phyloP scores from a whole-genome alignment of 2,888 invertebrate genomes.

The Caenorhabditis doughertyi region DNA sequence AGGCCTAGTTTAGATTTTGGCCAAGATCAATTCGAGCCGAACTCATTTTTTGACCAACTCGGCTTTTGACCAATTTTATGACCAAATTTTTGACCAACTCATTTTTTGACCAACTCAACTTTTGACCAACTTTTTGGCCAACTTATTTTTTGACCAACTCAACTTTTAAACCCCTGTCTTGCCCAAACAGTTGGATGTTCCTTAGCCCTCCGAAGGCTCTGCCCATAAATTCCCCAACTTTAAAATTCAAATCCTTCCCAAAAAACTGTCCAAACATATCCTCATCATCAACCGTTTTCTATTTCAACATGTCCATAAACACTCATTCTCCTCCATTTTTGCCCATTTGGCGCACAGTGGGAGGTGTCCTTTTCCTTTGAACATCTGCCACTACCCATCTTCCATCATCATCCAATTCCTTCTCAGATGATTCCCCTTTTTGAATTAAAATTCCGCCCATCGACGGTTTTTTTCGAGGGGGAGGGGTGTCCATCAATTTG shows the following conservation, averaged over 20 bases:
- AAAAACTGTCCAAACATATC: slow-evolving; percentile 3
- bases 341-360: slow-evolving; percentile 34
- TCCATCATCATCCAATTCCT: slow-evolving; percentile 3
- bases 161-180: too few species aligned
- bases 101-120: too few species aligned
- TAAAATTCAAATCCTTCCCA: background rate
- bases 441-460: slow-evolving; percentile 26
- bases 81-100: too few species aligned
- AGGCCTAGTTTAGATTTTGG: too few species aligned
- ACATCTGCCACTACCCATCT: slow-evolving; percentile 33
- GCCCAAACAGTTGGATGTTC: too few species aligned
- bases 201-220: too few species aligned
- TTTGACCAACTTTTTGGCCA: too few species aligned
- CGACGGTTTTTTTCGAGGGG: background rate
- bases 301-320: background rate
- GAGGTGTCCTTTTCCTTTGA: slow-evolving; percentile 47
- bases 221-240: background rate
- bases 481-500: slow-evolving; percentile 35
- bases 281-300: background rate
- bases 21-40: too few species aligned
- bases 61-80: too few species aligned
- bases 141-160: too few species aligned
- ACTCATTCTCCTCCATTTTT: slow-evolving; percentile 1
- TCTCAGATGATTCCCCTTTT: slow-evolving; percentile 10
- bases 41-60: too few species aligned